These are phyloP conservation scores for Blennius ocellaris DNA, from an alignment of 2,113 vertebrate species.

Conservation along the genomic window DNA sequence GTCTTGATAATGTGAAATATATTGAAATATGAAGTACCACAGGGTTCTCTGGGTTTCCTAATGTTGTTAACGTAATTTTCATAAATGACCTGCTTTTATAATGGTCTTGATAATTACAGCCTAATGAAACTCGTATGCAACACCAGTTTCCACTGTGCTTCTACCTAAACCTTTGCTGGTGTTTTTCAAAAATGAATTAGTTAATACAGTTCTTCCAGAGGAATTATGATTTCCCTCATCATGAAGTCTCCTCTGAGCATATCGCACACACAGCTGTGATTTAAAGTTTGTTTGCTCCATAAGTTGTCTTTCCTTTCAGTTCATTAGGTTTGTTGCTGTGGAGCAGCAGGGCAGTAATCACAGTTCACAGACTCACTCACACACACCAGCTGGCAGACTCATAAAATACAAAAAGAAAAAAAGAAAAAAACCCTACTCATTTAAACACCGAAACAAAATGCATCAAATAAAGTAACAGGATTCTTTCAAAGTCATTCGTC, in stretches of 20 bases:
- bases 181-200: background rate
- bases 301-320: constrained; percentile 29
- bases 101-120: background rate
- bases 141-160: background rate
- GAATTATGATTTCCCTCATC: background rate
- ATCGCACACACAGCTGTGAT: background rate
- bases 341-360: constrained; percentile 49
- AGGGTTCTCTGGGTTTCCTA: no score
- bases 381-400: constrained; percentile 50
- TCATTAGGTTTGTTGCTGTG: constrained; percentile 43
- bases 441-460: constrained; percentile 18
- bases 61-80: no score
- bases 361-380: constrained; percentile 26
- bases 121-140: background rate
- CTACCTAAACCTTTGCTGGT: background rate
- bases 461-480: constrained; percentile 9
- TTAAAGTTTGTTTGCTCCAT: constrained; percentile 18
- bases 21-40: no score
- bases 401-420: constrained; percentile 16
- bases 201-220: background rate
- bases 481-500: constrained; percentile 17
- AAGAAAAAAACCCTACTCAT: background rate
- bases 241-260: background rate
- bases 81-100: background rate
- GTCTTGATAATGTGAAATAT: background rate